A percentile compares a stretch with the other conserved stretches of the same genome.
Conservation (phyloP, 2,797 vertebrate species). For the Todus mexicanus region DNA sequence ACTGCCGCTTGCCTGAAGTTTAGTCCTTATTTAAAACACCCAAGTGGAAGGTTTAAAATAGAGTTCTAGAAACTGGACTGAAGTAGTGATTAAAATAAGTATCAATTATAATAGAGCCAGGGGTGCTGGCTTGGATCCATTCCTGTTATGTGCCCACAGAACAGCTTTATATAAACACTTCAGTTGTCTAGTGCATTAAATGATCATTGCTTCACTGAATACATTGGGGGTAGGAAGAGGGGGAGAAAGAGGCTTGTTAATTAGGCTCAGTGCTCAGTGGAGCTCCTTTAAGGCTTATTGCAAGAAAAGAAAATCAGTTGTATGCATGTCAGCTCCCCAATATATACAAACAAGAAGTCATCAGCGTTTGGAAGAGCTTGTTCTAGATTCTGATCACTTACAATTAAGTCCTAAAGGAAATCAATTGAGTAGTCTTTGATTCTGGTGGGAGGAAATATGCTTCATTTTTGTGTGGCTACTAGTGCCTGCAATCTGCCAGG, state of each 20-base stretch:
- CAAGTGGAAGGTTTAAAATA: not conserved
- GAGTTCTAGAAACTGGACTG: not conserved
- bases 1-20: not conserved
- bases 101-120: fast-evolving
- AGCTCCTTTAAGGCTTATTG: not conserved
- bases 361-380: not conserved
- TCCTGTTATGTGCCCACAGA: not conserved
- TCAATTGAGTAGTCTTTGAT: not conserved
- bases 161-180: not conserved
- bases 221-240: too few relatives aligned
- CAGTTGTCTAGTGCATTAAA: not conserved
- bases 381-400: not conserved
- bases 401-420: not conserved
- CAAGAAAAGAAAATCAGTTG: not conserved
- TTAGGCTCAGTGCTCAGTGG: not conserved
- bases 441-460: not conserved
- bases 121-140: not conserved
- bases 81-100: not conserved
- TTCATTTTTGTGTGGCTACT: not conserved
- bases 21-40: not conserved
- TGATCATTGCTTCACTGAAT: not conserved
- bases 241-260: not conserved
- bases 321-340: not conserved
- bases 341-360: not conserved
- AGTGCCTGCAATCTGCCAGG: not conserved